phyloP scores from a whole-genome alignment of 1,140 invertebrate genomes.

The Chironomus tepperi region DNA sequence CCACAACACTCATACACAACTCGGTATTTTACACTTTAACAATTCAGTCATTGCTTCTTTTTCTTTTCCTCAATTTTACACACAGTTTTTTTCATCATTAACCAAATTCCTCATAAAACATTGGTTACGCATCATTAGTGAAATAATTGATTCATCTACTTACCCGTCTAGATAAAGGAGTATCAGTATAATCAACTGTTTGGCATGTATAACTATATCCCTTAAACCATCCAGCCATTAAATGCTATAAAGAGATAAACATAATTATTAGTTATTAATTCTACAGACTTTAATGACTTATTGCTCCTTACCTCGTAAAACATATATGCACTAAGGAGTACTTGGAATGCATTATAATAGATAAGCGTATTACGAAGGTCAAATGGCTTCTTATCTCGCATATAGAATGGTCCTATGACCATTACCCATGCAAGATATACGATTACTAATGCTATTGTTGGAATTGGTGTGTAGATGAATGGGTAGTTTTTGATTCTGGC shows the following conservation, averaged over 20 bases:
- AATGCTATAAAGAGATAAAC: conserved; percentile 48
- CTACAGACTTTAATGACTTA: background rate
- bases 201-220: conserved; percentile 89
- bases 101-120: no score
- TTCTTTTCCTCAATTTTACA: no score
- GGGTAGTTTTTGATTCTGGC: conserved; percentile 83
- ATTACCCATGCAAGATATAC: conserved; percentile 73
- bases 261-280: background rate
- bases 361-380: conserved; percentile 70
- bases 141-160: conserved; percentile 38
- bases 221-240: conserved; percentile 75
- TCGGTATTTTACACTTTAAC: no score
- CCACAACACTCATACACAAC: no score
- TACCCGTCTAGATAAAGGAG: conserved; percentile 70
- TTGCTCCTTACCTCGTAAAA: conserved; percentile 67
- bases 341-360: conserved; percentile 84
- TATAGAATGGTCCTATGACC: conserved; percentile 71
- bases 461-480: conserved; percentile 80
- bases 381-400: conserved; percentile 81
- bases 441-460: conserved; percentile 72
- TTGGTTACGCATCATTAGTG: no score
- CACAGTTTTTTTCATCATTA: no score
- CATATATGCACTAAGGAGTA: conserved; percentile 76
- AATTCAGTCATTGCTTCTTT: no score
- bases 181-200: conserved; percentile 82